These are phyloP conservation scores for Mustela lutreola DNA, from an alignment of 2,113 vertebrate species.

Conservation along the genomic window DNA sequence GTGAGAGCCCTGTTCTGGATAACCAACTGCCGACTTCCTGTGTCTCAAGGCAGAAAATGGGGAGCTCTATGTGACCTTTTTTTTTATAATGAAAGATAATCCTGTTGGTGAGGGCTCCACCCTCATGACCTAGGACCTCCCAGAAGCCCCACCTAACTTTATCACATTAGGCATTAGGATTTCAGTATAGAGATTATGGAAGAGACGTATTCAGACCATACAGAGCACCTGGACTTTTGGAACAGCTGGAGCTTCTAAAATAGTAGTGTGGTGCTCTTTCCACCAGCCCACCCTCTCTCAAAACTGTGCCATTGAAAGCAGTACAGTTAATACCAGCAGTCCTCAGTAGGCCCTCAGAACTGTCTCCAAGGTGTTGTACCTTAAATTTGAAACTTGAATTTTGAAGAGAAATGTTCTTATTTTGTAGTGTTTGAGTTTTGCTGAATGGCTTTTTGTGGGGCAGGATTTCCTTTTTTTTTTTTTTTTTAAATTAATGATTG, in stretches of 20 bases:
- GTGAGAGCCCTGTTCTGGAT: not conserved
- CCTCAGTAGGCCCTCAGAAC: not conserved
- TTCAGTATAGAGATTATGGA: not conserved
- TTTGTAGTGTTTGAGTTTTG: conserved; percentile 8
- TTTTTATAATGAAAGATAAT: not conserved
- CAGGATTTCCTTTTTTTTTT: not conserved
- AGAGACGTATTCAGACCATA: not conserved
- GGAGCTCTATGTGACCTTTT: not conserved
- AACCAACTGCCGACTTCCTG: not conserved
- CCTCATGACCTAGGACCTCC: not conserved
- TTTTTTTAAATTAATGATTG: not conserved
- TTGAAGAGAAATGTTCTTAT: not conserved
- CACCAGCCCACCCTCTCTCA: not conserved
- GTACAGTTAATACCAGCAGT: not conserved
- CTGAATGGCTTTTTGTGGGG: not conserved
- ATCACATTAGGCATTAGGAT: not conserved
- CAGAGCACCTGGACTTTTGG: not conserved
- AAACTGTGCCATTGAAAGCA: not conserved
- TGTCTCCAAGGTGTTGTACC: not conserved
- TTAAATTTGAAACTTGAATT: not conserved
- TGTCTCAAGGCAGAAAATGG: not conserved
- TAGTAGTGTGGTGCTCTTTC: not conserved
- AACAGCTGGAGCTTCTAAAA: not conserved
- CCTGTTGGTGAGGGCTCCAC: not conserved
- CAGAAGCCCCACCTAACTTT: not conserved